A percentile compares a stretch with the other conserved stretches of the same genome.
Evolutionary conservation across 2,888 invertebrate species (phyloP).

Genomic region (Allygus modestus): DNA sequence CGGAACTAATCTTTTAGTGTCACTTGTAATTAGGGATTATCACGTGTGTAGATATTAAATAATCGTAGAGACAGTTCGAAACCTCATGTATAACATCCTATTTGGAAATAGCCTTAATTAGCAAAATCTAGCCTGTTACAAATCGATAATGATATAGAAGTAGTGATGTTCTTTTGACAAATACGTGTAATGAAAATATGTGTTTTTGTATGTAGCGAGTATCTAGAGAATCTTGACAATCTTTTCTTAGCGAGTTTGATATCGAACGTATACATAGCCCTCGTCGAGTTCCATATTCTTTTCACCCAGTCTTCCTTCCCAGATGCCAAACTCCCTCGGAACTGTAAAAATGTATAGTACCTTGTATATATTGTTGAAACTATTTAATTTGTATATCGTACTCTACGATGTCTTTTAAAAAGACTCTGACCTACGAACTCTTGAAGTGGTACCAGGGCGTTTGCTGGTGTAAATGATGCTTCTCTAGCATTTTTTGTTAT

Average conservation of each 20-base stretch:
- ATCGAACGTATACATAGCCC: slow-evolving; percentile 14
- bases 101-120: slow-evolving; percentile 52
- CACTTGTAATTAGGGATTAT: slow-evolving; percentile 11
- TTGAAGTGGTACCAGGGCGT: not conserved
- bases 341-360: slow-evolving; percentile 52
- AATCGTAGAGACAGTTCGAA: not conserved
- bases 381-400: slow-evolving; percentile 47
- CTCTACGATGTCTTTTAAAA: slow-evolving; percentile 43
- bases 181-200: slow-evolving; percentile 30
- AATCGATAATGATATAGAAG: slow-evolving; percentile 47
- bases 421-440: not conserved
- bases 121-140: slow-evolving; percentile 14
- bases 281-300: not conserved
- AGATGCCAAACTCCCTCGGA: slow-evolving; percentile 44
- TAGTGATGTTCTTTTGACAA: slow-evolving; percentile 47
- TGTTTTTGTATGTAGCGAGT: slow-evolving; percentile 52
- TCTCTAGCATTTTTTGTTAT: not conserved
- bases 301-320: slow-evolving; percentile 46
- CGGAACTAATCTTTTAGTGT: not conserved
- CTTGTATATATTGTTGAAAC: slow-evolving; percentile 53
- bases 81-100: slow-evolving; percentile 18
- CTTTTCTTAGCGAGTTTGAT: slow-evolving; percentile 55
- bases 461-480: not conserved
- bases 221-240: slow-evolving; percentile 53
- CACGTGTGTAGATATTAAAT: not conserved